Evolutionary conservation across 2,797 vertebrate species (phyloP), one percentile per base, ranked within the genome.

Genomic region (Ambastaia sidthimunki): DNA sequence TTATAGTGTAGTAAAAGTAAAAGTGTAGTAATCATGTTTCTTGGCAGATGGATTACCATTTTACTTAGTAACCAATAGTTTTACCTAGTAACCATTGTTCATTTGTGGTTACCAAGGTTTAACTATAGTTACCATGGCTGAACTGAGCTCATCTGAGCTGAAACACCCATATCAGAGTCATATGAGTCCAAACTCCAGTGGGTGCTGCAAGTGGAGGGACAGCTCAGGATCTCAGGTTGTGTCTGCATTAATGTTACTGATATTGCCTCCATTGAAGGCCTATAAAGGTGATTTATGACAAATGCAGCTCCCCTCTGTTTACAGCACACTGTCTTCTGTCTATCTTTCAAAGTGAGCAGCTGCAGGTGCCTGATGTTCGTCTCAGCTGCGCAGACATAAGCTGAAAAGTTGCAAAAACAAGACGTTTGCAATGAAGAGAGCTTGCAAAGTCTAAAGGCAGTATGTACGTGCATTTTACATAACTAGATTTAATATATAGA

Each of bases 251-350:
- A 98, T 96, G 95, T 91, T 88, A 88, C 94, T 94, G 95, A 97
- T 97, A 98, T 96, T 96, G 96, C 95, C 96, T 90, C 96, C 96
- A 98, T 97, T 94, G 94, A 95, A 94, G 95, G 94, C 94, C 95
- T 95, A 98, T 98, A 98, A 98, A 97, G 95, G 93, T 97, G 97
- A 98, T 95, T 95, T 97, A 99, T 98, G 97, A 97, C 98, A 98
- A 98, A 98, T 96, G 96, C 92, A 92, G 94, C 91, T 94, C 95
- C 94, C 93, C 85, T 95, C 95, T 98, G 97, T 98, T 98, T 98
- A 98, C 94, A 93, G 94, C 93, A 90, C 90, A 91, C 96, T 98
- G 98, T 98, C 97, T 98, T 96, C 93, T 89, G 95, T 92, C 95
- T 87, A 93, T 96, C 95, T 94, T 96, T 97, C 95, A 91, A 93